phyloP scores from a whole-genome alignment of 2,797 vertebrate species.

The Sorex maritimensis region DNA sequence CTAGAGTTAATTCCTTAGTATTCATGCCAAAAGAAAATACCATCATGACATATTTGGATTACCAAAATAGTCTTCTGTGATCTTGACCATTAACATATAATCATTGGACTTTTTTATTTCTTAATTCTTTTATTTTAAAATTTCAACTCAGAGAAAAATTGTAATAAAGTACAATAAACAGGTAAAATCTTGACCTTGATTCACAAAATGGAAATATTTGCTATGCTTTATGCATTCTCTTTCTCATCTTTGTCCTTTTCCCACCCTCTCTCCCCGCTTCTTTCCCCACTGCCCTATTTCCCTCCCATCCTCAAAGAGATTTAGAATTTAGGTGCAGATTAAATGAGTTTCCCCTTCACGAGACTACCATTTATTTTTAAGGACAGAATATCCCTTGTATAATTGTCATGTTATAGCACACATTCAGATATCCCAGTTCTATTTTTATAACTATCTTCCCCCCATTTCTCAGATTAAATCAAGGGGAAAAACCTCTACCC shows the following conservation, averaged over 20 bases:
- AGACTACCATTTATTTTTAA: not conserved
- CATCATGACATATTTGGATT: not conserved
- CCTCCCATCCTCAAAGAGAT: not conserved
- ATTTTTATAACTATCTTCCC: no score
- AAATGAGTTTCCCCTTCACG: constrained; percentile 23
- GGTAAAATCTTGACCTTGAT: not conserved
- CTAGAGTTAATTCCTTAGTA: constrained; percentile 14
- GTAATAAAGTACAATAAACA: not conserved
- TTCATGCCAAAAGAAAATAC: not conserved
- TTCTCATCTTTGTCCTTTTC: not conserved
- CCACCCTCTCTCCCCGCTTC: not conserved
- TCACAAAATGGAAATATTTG: not conserved
- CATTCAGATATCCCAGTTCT: not conserved
- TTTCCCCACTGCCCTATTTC: rapidly evolving
- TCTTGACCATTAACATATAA: not conserved
- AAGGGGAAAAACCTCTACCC: not conserved
- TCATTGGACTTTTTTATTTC: no score
- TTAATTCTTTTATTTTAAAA: not conserved
- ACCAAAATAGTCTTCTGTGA: not conserved
- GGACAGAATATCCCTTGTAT: constrained; percentile 3
- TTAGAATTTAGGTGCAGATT: constrained; percentile 5
- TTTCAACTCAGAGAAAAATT: not conserved
- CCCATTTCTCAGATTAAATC: not conserved
- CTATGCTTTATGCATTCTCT: not conserved
- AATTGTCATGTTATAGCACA: not conserved